These are phyloP conservation scores for Temnothorax longispinosus DNA, from an alignment of 1,140 invertebrate species.

Conservation along the genomic window DNA sequence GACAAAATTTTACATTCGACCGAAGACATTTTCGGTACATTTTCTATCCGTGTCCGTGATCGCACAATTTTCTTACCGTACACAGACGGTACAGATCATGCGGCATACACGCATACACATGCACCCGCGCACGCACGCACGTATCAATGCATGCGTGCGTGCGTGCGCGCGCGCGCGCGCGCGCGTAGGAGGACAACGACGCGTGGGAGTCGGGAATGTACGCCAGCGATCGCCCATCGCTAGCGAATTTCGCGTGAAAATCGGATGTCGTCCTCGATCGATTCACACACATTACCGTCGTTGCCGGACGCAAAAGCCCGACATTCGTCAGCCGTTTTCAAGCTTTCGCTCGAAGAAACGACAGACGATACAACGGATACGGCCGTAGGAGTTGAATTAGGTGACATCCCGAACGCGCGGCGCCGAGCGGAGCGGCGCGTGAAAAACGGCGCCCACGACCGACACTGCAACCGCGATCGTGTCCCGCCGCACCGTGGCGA, in stretches of 20 bases:
- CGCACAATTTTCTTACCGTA: background rate
- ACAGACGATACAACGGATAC: background rate
- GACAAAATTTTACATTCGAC: background rate
- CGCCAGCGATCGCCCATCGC: slow-evolving; percentile 47
- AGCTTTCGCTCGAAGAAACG: too few species aligned
- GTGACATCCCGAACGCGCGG: slow-evolving; percentile 67
- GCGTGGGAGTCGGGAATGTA: slow-evolving; percentile 76
- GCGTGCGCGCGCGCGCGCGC: too few species aligned
- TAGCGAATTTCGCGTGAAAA: slow-evolving; percentile 53
- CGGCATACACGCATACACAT: background rate
- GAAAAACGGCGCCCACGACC: background rate
- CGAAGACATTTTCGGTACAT: background rate
- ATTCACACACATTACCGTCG: too few species aligned
- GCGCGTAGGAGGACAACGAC: slow-evolving; percentile 60
- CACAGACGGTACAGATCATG: background rate
- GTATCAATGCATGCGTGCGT: too few species aligned
- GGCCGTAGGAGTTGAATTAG: slow-evolving; percentile 68
- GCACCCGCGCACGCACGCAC: background rate
- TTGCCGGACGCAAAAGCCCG: too few species aligned
- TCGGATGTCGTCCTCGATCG: background rate
- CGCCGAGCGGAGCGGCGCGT: slow-evolving; percentile 15
- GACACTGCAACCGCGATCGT: too few species aligned
- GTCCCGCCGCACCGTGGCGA: too few species aligned
- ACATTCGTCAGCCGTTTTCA: background rate
- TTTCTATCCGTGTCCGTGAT: background rate